A percentile compares a stretch with the other conserved stretches of the same genome.
Conservation (phyloP, 2,113 vertebrate genomes). For the Aphyosemion australe region DNA sequence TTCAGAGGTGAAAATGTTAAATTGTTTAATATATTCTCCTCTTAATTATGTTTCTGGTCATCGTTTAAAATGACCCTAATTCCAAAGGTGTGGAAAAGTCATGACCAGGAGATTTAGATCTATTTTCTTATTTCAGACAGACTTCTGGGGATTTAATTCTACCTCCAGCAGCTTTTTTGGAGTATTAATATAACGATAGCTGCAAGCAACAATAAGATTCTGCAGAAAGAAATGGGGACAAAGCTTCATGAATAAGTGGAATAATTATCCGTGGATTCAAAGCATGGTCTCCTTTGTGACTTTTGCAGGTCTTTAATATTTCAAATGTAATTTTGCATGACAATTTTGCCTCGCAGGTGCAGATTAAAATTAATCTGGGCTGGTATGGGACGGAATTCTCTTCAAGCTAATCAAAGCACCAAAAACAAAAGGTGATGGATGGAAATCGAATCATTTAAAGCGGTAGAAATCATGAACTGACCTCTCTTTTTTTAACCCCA, state of each 20-base stretch:
- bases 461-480: conserved; percentile 45
- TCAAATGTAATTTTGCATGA: conserved; percentile 10
- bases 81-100: neutral
- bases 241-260: conserved; percentile 24
- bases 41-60: conserved; percentile 21
- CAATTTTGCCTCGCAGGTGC: conserved; percentile 18
- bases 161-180: conserved; percentile 3
- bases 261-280: conserved; percentile 31
- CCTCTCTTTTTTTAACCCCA: conserved; percentile 46
- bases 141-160: conserved; percentile 4
- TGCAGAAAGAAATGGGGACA: conserved; percentile 15
- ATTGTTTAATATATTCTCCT: conserved; percentile 19
- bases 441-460: conserved; percentile 14
- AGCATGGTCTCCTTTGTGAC: conserved; percentile 18
- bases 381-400: conserved; percentile 4
- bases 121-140: conserved; percentile 13
- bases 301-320: conserved; percentile 33
- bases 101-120: conserved; percentile 14
- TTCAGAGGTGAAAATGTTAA: conserved; percentile 28
- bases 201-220: conserved; percentile 19
- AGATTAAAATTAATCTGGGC: conserved; percentile 12
- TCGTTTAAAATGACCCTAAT: conserved; percentile 16
- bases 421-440: conserved; percentile 9
- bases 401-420: conserved; percentile 6
- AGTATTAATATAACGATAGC: conserved; percentile 12